Base-by-base conservation (phyloP, 2,888 invertebrate species). In the Nudaria mundana region DNA sequence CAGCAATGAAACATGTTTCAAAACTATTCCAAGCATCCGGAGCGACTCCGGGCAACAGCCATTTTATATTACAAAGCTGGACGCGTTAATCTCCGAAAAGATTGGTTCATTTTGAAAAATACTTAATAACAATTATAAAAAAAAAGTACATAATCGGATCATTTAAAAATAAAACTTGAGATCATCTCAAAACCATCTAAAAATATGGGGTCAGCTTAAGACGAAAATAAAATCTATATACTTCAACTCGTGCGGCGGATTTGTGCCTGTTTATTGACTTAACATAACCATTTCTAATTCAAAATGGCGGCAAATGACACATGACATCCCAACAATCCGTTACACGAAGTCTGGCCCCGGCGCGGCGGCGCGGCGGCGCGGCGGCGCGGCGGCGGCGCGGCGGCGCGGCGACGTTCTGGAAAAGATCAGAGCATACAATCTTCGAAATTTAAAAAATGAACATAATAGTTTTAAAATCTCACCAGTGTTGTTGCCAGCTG, bases 381-480 rank as follows among this genome's bases (percentile, higher is more conserved):
- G n/a, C n/a, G n/a, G n/a, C n/a, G n/a, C n/a, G n/a, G n/a, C n/a
- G n/a, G n/a, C n/a, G n/a, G n/a, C n/a, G n/a, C n/a, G n/a, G n/a
- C n/a, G n/a, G n/a, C n/a, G n/a, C n/a, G n/a, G n/a, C n/a, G n/a
- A n/a, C n/a, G 34, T 56, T 65, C 85, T 86, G 83, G 63, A 81
- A 83, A 77, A 85, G 87, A 87, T 51, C 87, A 87, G 85, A 86
- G 82, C 30, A 61, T 58, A 75, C 66, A 68, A 85, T 76, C 86
- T 68, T 42, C 80, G 76, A 85, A 38, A 53, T 26, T 20, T 5
- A 25, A 33, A 41, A 37, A 33, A 40, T 48, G 37, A 22, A 52
- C 40, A 47, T 54, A 64, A 48, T 46, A 56, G 46, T 40, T 25
- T 39, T 46, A 36, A 24, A 37, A n/a, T 65, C 71, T 71, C 44